Conservation (phyloP, 2,113 vertebrate species). For the Jaculus jaculus region DNA sequence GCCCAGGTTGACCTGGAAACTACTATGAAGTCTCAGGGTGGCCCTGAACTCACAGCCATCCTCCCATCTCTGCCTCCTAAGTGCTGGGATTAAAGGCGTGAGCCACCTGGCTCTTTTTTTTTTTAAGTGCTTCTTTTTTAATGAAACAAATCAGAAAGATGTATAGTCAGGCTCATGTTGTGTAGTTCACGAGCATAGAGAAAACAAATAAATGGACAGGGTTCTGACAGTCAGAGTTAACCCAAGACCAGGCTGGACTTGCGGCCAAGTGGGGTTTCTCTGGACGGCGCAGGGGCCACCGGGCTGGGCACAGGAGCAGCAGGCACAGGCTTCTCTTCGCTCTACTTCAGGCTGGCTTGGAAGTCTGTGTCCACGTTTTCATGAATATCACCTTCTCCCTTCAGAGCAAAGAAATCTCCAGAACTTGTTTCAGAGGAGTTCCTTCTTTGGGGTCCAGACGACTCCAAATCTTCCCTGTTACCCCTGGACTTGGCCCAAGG, state of each 20-base stretch:
- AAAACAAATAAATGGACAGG: slow-evolving; percentile 68
- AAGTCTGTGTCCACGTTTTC: too few relatives aligned
- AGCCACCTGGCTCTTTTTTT: too few relatives aligned
- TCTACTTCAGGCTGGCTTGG: too few relatives aligned
- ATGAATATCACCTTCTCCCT: slow-evolving; percentile 63
- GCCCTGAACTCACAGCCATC: too few relatives aligned
- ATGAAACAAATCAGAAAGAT: slow-evolving; percentile 86
- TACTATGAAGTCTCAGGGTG: too few relatives aligned
- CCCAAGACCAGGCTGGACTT: slow-evolving; percentile 98
- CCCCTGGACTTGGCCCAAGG: slow-evolving; percentile 65
- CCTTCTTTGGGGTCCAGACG: slow-evolving; percentile 81
- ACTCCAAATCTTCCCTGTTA: slow-evolving; percentile 82
- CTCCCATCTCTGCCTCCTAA: too few relatives aligned
- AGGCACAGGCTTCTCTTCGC: slow-evolving; percentile 83
- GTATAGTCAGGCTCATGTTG: slow-evolving; percentile 89
- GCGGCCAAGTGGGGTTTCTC: slow-evolving; percentile 96
- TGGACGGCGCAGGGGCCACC: slow-evolving; percentile 86
- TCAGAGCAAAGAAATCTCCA: slow-evolving; percentile 83
- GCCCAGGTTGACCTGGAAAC: too few relatives aligned
- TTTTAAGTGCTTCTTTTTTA: slow-evolving; percentile 88
- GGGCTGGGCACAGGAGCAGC: slow-evolving; percentile 88
- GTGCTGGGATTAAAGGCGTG: too few relatives aligned
- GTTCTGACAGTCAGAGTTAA: slow-evolving; percentile 81
- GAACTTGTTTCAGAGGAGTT: slow-evolving; percentile 81
- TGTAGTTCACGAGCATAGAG: slow-evolving; percentile 88